Evolutionary conservation across 2,113 vertebrate genomes (phyloP).

Genomic region (Hoplias malabaricus): DNA sequence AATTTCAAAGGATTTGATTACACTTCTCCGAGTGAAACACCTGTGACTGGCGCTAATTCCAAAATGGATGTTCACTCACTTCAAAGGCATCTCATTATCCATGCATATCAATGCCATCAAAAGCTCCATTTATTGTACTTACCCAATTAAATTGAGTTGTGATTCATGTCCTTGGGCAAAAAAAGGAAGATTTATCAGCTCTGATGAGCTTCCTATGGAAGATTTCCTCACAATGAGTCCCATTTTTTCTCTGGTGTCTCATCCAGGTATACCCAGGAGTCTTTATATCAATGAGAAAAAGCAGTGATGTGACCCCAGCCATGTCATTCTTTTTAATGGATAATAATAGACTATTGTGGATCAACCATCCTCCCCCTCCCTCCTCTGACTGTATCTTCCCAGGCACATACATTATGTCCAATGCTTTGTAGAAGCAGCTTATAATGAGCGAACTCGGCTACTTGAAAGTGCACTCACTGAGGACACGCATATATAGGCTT

Average conservation of each 20-base stretch:
- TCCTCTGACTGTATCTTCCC: not conserved
- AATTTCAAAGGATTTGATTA: conserved; percentile 70
- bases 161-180: conserved; percentile 63
- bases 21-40: conserved; percentile 75
- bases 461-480: no score
- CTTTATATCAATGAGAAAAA: conserved; percentile 24
- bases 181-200: conserved; percentile 34
- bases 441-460: no score
- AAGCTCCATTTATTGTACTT: conserved; percentile 71
- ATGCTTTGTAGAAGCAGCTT: no score
- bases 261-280: not conserved
- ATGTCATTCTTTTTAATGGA: conserved; percentile 28
- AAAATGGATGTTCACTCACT: conserved; percentile 80
- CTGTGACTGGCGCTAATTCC: conserved; percentile 78
- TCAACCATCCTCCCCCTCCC: not conserved
- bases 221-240: conserved; percentile 17
- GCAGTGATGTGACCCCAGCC: conserved; percentile 23
- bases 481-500: no score
- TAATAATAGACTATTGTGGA: not conserved
- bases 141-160: conserved; percentile 65
- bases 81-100: conserved; percentile 80
- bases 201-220: conserved; percentile 39
- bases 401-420: not conserved
- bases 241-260: not conserved
- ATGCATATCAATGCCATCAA: conserved; percentile 72